A percentile compares a stretch with the other conserved stretches of the same genome.
These are phyloP conservation scores for Anneissia japonica DNA, from an alignment of 35 echinoderm and acorn worm genomes.

Conservation along the genomic window DNA sequence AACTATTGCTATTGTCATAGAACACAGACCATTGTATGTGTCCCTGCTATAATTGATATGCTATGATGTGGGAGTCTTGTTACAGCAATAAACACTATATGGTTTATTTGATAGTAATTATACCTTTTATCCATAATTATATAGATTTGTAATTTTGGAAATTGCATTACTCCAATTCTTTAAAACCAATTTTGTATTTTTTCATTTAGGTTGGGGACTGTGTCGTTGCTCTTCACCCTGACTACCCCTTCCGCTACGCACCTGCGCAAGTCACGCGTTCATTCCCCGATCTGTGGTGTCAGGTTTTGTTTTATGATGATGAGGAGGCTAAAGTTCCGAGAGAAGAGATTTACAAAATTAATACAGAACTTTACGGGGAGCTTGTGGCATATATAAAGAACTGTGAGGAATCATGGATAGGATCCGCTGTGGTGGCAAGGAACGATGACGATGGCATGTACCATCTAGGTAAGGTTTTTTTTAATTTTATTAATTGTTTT, in stretches of 20 bases:
- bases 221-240: conserved; percentile 76
- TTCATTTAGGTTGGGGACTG: conserved; percentile 40
- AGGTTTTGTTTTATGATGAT: conserved; percentile 83
- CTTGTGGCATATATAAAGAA: conserved; percentile 57
- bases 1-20: background rate
- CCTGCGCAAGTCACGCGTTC: conserved; percentile 53
- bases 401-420: conserved; percentile 63
- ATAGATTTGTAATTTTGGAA: no score
- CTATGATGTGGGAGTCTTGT: background rate
- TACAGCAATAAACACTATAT: background rate
- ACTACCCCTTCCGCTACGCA: conserved; percentile 62
- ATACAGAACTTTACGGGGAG: conserved; percentile 23
- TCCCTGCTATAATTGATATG: background rate
- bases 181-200: no score
- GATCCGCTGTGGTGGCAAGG: conserved; percentile 75
- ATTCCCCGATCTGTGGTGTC: conserved; percentile 74
- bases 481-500: no score
- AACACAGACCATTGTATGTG: background rate
- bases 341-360: conserved; percentile 78
- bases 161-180: no score
- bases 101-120: no score
- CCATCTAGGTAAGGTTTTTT: conserved; percentile 73
- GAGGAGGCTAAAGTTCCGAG: conserved; percentile 57
- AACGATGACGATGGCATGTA: conserved; percentile 57
- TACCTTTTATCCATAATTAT: no score